Base-by-base conservation (phyloP, 2,888 invertebrate species). In the Mythimna impura region DNA sequence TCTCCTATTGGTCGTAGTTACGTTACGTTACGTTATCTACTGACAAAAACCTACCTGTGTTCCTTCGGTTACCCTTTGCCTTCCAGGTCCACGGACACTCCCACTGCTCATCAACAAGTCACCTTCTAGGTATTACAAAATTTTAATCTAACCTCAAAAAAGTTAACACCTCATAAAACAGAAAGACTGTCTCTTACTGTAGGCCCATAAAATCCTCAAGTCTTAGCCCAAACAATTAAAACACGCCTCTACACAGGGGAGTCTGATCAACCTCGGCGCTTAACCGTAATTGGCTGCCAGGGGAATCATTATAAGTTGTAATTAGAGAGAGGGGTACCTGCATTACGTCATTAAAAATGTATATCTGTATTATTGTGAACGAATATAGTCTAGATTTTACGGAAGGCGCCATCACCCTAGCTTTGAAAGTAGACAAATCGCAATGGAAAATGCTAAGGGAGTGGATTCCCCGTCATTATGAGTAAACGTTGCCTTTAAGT, bases 311-410 rank as follows among this genome's bases (percentile, higher is more conserved):
- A 68, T 54, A 34, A 25, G 17, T 10, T 8, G 12, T 68, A 25
- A 71, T 76, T 68, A 71, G 10, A 50, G 12, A 50, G 47, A 58
- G 34, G 58, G 70, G n/a, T 30, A 54, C 54, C 3, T n/a, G 62
- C 58, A 80, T 80, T 72, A 71, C 61, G 50, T 68, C 63, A 81
- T 83, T 80, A 76, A 72, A 70, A 71, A 76, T 71, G 14, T 68
- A 83, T 61, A 40, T 76, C 62, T 74, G 47, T 43, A 54, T 57
- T 40, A 20, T 43, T 50, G 34, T 52, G 34, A 68, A 61, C 65
- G 60, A 71, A 61, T 30, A 40, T 54, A 61, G 76, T 55, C 71
- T 86, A 72, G 58, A 58, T 75, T 64, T 55, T 1, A 62, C 6
- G 4, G 8, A 40, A 25, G 71, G 57, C 82, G 79, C 82, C 70